Conservation (phyloP, 2,888 invertebrate genomes). For the Monochamus alternatus region DNA sequence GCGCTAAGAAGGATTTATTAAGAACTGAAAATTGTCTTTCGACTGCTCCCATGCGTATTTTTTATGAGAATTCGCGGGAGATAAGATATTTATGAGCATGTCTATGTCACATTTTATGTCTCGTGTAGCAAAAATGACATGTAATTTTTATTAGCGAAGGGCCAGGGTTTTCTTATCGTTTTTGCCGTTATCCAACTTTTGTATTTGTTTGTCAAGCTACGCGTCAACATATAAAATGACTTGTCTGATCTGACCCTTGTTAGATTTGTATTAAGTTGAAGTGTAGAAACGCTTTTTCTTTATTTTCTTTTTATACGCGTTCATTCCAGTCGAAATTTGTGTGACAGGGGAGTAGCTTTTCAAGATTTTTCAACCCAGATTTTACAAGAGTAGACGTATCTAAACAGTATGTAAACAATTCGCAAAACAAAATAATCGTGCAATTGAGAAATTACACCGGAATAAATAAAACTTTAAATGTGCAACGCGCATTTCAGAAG, state of each 20-base stretch:
- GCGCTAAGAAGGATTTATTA: conserved; percentile 64
- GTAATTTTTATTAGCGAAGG: conserved; percentile 49
- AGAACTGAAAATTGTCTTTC: conserved; percentile 59
- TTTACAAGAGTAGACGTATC: too few relatives aligned
- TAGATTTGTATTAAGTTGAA: not conserved
- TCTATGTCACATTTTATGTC: conserved; percentile 49
- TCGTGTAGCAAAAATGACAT: conserved; percentile 44
- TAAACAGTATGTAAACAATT: too few relatives aligned
- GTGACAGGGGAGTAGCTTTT: too few relatives aligned
- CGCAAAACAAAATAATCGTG: too few relatives aligned
- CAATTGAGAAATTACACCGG: too few relatives aligned
- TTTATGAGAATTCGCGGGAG: conserved; percentile 46
- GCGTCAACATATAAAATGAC: not conserved
- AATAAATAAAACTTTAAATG: too few relatives aligned
- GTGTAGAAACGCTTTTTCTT: not conserved
- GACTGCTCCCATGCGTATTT: conserved; percentile 42
- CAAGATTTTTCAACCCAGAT: too few relatives aligned
- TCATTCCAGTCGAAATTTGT: too few relatives aligned
- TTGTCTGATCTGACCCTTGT: not conserved
- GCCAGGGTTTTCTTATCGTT: conserved; percentile 46
- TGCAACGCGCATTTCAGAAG: too few relatives aligned
- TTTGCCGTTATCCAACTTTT: conserved; percentile 39
- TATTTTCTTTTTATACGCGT: not conserved
- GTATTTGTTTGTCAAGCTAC: conserved; percentile 43
- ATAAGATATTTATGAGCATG: conserved; percentile 55